Conservation (phyloP, 2,797 vertebrate species). For the Scolopax rusticola region DNA sequence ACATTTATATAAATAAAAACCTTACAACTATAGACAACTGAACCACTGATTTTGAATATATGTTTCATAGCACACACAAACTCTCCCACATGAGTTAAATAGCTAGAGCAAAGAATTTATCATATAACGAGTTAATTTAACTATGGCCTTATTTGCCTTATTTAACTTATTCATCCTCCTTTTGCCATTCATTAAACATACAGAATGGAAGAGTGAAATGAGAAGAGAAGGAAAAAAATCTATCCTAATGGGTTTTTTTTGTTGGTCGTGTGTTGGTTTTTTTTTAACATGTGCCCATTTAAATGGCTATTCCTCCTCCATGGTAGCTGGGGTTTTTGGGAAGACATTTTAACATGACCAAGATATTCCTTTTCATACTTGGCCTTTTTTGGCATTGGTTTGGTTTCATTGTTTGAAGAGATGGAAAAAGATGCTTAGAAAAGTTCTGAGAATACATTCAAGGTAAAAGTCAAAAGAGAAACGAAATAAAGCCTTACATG, state of each 20-base stretch:
- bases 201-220: neutral
- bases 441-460: neutral
- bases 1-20: constrained; percentile 10
- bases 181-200: constrained; percentile 13
- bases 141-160: constrained; percentile 7
- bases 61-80: neutral
- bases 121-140: constrained; percentile 5
- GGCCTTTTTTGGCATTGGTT: neutral
- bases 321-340: neutral
- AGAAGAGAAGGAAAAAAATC: neutral
- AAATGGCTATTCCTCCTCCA: neutral
- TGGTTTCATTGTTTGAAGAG: neutral
- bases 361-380: neutral
- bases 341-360: neutral
- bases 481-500: neutral
- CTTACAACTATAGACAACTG: neutral
- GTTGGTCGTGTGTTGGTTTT: neutral
- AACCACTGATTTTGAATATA: neutral
- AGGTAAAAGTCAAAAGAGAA: neutral
- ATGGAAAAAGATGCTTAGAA: neutral
- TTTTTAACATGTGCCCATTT: neutral
- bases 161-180: constrained; percentile 41
- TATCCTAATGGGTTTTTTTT: neutral
- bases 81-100: neutral
- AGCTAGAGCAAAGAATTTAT: neutral